These are phyloP conservation scores for Colossoma macropomum DNA, from an alignment of 2,113 vertebrate species.

Conservation along the genomic window DNA sequence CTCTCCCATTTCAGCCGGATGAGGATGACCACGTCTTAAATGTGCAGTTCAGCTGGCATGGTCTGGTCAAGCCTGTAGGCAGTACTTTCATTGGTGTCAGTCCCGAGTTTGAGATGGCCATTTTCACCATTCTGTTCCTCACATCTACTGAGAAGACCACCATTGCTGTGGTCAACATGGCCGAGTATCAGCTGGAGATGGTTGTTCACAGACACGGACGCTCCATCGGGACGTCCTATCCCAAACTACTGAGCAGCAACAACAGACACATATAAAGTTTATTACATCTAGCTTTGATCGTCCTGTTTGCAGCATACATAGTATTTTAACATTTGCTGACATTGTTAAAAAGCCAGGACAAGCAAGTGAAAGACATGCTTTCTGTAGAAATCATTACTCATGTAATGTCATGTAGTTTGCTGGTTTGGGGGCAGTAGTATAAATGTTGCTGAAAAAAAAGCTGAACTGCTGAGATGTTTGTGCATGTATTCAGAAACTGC, in stretches of 20 bases:
- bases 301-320: not conserved
- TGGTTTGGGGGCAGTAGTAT: not conserved
- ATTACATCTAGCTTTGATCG: not conserved
- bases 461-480: not conserved
- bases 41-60: slow-evolving; percentile 89
- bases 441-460: not conserved
- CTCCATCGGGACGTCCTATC: slow-evolving; percentile 84
- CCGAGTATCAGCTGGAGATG: slow-evolving; percentile 83
- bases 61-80: slow-evolving; percentile 79
- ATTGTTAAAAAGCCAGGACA: not conserved
- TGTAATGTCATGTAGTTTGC: not conserved
- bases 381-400: not conserved
- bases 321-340: not conserved
- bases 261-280: slow-evolving; percentile 64
- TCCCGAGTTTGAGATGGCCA: slow-evolving; percentile 84
- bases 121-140: slow-evolving; percentile 87
- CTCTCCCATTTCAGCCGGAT: slow-evolving; percentile 75
- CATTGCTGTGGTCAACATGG: slow-evolving; percentile 75
- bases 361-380: not conserved
- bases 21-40: slow-evolving; percentile 84
- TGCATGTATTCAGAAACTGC: not conserved
- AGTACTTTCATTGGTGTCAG: slow-evolving; percentile 85
- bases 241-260: slow-evolving; percentile 81
- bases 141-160: slow-evolving; percentile 77
- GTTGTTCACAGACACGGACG: slow-evolving; percentile 78